Evolutionary conservation across 2,797 vertebrate genomes (phyloP).

Genomic region (Alosa sapidissima): DNA sequence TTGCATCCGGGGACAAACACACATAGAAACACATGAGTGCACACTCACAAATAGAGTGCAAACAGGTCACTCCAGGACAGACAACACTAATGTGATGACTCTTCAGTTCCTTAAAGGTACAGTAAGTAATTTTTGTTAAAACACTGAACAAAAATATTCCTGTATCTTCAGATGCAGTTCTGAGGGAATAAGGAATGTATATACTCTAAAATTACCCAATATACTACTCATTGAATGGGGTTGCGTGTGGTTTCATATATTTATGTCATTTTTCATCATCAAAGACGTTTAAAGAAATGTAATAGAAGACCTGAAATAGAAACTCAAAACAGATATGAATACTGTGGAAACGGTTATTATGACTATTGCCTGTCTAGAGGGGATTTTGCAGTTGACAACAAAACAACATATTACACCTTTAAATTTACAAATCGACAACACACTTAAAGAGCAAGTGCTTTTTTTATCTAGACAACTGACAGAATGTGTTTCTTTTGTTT

Average conservation of each 20-base stretch:
- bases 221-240: no score
- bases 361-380: background rate
- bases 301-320: no score
- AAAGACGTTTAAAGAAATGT: no score
- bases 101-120: background rate
- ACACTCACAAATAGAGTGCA: background rate
- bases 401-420: background rate
- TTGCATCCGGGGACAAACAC: background rate
- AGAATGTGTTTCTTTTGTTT: background rate
- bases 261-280: no score
- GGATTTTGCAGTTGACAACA: background rate
- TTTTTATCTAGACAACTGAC: background rate
- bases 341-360: no score
- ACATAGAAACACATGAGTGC: background rate
- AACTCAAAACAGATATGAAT: no score
- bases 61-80: slow-evolving; percentile 50
- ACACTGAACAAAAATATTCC: background rate
- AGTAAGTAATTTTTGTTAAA: background rate
- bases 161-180: background rate
- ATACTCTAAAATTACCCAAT: no score
- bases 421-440: background rate
- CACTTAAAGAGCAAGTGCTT: background rate
- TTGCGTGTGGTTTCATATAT: no score
- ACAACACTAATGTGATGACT: background rate
- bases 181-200: background rate